These are phyloP conservation scores for Platycnemis pennipes DNA, from an alignment of 2,888 invertebrate genomes.

Conservation along the genomic window DNA sequence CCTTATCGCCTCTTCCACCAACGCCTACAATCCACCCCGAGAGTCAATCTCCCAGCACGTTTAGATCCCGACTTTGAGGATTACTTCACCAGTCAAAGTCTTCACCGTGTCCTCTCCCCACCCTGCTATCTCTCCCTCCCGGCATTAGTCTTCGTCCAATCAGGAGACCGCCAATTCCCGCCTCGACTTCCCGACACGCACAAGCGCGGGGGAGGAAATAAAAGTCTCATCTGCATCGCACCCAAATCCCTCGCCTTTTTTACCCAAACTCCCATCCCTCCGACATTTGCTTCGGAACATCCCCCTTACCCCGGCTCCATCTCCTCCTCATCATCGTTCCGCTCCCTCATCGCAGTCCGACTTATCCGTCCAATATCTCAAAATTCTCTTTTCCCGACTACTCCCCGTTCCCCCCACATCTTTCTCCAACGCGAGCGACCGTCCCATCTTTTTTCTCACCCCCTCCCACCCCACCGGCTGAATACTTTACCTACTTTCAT, in stretches of 20 bases:
- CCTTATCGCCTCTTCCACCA: neutral
- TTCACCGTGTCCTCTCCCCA: neutral
- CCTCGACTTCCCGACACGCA: neutral
- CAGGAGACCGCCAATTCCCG: neutral
- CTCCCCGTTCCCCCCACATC: neutral
- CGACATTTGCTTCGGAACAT: neutral
- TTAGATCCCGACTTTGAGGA: neutral
- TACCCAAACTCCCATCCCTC: neutral
- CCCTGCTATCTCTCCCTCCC: neutral
- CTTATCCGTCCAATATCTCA: conserved; percentile 28
- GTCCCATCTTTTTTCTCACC: neutral
- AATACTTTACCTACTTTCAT: neutral
- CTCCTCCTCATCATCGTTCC: neutral
- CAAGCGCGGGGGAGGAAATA: neutral
- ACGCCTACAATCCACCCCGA: neutral
- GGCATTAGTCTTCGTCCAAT: neutral
- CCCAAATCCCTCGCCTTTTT: neutral
- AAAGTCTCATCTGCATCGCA: neutral
- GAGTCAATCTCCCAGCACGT: neutral
- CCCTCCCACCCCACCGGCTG: neutral
- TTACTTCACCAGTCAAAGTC: neutral
- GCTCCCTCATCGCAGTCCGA: neutral
- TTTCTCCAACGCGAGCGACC: neutral
- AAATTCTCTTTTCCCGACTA: neutral
- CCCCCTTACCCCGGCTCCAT: neutral